Conservation (phyloP, 92 coral and sea anemone species). For the Paramuricea clavata region DNA sequence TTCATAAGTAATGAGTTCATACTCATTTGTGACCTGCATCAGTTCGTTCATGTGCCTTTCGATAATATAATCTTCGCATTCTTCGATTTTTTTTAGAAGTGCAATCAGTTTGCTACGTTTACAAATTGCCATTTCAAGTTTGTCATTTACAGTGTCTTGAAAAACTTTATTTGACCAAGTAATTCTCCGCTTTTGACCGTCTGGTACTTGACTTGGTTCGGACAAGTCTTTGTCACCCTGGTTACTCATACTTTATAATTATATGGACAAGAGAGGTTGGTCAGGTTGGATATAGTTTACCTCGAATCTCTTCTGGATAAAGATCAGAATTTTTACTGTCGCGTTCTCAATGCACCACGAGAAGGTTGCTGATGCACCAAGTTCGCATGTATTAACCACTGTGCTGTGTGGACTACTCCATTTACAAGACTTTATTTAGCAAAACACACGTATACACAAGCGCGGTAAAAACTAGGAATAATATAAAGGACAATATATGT, state of each 20-base stretch:
- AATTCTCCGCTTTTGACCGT: background rate
- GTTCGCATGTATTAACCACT: too few relatives aligned
- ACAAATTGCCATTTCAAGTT: slow-evolving; percentile 1
- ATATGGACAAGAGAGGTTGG: too few relatives aligned
- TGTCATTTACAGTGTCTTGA: background rate
- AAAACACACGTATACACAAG: too few relatives aligned
- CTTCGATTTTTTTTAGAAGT: background rate
- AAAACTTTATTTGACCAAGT: background rate
- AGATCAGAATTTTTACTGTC: slow-evolving; percentile 3
- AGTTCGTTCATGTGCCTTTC: background rate
- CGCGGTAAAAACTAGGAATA: too few relatives aligned
- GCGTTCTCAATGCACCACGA: too few relatives aligned
- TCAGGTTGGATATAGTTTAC: background rate
- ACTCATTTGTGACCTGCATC: background rate
- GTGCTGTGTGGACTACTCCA: too few relatives aligned
- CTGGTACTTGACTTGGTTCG: background rate
- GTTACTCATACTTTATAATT: too few relatives aligned
- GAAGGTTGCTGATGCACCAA: too few relatives aligned
- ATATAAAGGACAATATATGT: too few relatives aligned
- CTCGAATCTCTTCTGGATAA: background rate
- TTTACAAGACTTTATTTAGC: too few relatives aligned
- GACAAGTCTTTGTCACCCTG: slow-evolving; percentile 3
- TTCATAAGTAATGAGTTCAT: background rate
- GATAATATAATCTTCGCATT: background rate
- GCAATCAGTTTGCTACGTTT: background rate